Evolutionary conservation across 64 coral and sea anemone species (phyloP).

Genomic region (Anthopleura sola): DNA sequence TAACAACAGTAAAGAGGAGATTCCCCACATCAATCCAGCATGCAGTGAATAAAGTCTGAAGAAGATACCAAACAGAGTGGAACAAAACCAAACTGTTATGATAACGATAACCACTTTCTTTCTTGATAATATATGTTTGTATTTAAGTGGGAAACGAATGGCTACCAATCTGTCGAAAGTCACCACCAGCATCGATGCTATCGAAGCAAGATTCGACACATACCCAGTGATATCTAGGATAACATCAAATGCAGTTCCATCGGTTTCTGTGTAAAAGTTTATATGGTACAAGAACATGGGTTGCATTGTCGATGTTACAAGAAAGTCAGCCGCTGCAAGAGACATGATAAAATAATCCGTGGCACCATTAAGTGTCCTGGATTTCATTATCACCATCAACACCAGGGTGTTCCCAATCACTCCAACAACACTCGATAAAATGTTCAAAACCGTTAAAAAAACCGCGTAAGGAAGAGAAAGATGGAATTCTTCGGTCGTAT

Average conservation of each 20-base stretch:
- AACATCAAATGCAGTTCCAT: not conserved
- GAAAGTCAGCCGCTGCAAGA: not conserved
- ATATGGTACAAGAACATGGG: not conserved
- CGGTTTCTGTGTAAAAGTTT: not conserved
- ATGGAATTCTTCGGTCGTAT: not conserved
- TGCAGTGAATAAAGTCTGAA: not conserved
- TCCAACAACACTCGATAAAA: not conserved
- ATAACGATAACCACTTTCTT: not conserved
- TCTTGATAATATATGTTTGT: not conserved
- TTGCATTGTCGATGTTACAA: not conserved
- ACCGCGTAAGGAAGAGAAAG: not conserved
- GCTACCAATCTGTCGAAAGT: not conserved
- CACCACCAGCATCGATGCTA: not conserved
- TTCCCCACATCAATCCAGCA: not conserved
- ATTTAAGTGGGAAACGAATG: not conserved
- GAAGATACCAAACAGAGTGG: not conserved
- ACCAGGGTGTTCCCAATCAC: not conserved
- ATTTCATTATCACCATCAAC: not conserved
- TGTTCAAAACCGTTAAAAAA: not conserved
- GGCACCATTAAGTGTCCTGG: not conserved
- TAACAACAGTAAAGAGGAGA: not conserved
- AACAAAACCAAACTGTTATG: not conserved
- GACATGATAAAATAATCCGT: not conserved
- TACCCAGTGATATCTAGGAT: not conserved
- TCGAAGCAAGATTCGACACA: constrained; percentile 4